Evolutionary conservation across 2,797 vertebrate species (phyloP).

Genomic region (Atherinosoma microstoma): DNA sequence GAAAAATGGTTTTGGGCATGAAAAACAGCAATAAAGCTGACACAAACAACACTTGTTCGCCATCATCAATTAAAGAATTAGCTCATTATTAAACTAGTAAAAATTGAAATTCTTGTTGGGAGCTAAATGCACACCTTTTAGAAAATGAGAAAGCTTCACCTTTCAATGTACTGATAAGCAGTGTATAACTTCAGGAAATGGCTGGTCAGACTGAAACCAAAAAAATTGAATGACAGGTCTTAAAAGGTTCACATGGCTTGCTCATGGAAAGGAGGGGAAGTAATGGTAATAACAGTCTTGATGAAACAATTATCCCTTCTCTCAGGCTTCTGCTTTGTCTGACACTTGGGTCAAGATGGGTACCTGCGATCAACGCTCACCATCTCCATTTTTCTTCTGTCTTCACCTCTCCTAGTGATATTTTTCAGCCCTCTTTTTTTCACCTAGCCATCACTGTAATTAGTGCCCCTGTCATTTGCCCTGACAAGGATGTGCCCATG

Average conservation of each 20-base stretch:
- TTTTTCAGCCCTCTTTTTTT: constrained; percentile 52
- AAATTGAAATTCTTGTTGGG: too few relatives aligned
- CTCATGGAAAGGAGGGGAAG: constrained; percentile 57
- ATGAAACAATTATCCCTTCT: constrained; percentile 75
- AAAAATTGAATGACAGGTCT: constrained; percentile 62
- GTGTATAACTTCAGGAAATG: constrained; percentile 29
- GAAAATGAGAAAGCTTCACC: too few relatives aligned
- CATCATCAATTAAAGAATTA: too few relatives aligned
- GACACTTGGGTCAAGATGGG: constrained; percentile 54
- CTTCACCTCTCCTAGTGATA: constrained; percentile 20
- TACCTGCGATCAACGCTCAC: constrained; percentile 43
- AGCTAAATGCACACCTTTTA: too few relatives aligned
- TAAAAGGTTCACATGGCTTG: constrained; percentile 59
- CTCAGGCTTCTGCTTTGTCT: constrained; percentile 60
- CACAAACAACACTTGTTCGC: too few relatives aligned
- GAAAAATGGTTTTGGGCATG: too few relatives aligned
- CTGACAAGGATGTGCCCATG: constrained; percentile 50
- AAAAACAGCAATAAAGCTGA: too few relatives aligned
- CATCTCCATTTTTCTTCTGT: constrained; percentile 50
- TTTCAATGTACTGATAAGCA: background rate
- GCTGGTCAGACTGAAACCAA: constrained; percentile 30
- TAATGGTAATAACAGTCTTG: constrained; percentile 74
- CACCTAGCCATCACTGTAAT: constrained; percentile 74
- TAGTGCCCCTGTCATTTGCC: constrained; percentile 70
- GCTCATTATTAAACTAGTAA: too few relatives aligned